Evolutionary conservation across 1,140 invertebrate genomes (phyloP), one percentile per base, ranked within the genome.

Genomic region (Aleiodes sp.): DNA sequence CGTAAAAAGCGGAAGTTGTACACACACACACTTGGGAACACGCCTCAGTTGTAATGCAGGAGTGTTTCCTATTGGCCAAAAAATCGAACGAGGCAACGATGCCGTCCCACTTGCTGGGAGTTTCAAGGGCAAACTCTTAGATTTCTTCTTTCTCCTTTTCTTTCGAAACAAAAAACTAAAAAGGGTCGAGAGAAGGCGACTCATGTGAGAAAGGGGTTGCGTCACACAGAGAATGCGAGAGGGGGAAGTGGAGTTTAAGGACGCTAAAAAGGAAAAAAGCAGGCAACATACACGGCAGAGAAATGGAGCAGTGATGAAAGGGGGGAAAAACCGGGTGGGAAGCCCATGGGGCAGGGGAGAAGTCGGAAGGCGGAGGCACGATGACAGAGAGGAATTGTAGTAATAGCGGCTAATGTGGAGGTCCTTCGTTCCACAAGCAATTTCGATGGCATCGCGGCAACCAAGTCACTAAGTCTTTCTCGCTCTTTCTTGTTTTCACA

Each of bases 321-420:
- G 71, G 73, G 72, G 46, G 72, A 56, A 70, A n/a, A n/a, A n/a
- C n/a, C n/a, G n/a, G n/a, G n/a, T 16, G 16, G 60, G 41, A 19
- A 39, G 56, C 52, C 68, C 60, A 65, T 59, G 59, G n/a, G 28
- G 14, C 68, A 65, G 3, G n/a, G n/a, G 39, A 60, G 29, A 28
- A 35, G 59, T 70, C 59, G 59, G 28, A 70, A 69, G 46, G 69
- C 35, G 56, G 67, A 67, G 57, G 56, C 72, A 70, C 61, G 70
- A 65, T 59, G 67, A 73, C 76, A 74, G 76, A 74, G 69, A 78
- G 70, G 56, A 76, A 78, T 78, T 75, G 73, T 72, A 77, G 78
- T 76, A 78, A 76, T 75, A 76, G 73, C 66, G 69, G 70, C 67
- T 78, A 79, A 80, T 74, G 72, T 70, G 71, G 46, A 24, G 19